These are phyloP conservation scores for Ochropleura plecta DNA, from an alignment of 2,888 invertebrate species.

Conservation along the genomic window DNA sequence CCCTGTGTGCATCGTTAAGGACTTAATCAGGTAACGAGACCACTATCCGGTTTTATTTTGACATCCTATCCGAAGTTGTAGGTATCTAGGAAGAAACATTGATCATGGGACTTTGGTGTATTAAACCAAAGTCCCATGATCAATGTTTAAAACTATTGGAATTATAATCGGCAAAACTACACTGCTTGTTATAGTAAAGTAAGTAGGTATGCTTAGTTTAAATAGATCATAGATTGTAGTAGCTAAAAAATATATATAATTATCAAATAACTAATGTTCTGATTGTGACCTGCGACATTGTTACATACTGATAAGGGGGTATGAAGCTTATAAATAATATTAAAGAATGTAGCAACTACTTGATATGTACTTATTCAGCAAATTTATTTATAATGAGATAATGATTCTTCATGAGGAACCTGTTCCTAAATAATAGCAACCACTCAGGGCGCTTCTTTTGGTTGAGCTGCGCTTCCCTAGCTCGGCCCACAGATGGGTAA, in stretches of 20 bases:
- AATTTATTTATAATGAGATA: conserved; percentile 32
- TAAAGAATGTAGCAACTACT: conserved; percentile 50
- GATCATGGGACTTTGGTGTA: too few species aligned
- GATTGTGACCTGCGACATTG: conserved; percentile 57
- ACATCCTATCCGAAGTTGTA: background rate
- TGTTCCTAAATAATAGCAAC: too few species aligned
- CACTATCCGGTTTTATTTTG: background rate
- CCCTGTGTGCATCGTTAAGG: background rate
- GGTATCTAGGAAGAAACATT: background rate
- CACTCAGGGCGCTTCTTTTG: too few species aligned
- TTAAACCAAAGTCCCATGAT: background rate
- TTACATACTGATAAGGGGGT: conserved; percentile 45
- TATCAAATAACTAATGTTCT: conserved; percentile 54
- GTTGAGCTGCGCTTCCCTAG: too few species aligned
- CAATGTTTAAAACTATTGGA: background rate
- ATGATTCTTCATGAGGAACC: background rate
- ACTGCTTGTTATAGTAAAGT: conserved; percentile 1
- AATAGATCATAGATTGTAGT: conserved; percentile 47
- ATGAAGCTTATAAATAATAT: conserved; percentile 4
- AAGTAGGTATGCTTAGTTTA: conserved; percentile 12
- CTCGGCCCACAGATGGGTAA: too few species aligned
- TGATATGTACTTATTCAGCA: conserved; percentile 36
- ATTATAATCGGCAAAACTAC: background rate
- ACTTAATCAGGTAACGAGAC: background rate
- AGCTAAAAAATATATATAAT: conserved; percentile 36